These are phyloP conservation scores for Struthio camelus DNA, from an alignment of 2,113 vertebrate genomes.

Conservation along the genomic window DNA sequence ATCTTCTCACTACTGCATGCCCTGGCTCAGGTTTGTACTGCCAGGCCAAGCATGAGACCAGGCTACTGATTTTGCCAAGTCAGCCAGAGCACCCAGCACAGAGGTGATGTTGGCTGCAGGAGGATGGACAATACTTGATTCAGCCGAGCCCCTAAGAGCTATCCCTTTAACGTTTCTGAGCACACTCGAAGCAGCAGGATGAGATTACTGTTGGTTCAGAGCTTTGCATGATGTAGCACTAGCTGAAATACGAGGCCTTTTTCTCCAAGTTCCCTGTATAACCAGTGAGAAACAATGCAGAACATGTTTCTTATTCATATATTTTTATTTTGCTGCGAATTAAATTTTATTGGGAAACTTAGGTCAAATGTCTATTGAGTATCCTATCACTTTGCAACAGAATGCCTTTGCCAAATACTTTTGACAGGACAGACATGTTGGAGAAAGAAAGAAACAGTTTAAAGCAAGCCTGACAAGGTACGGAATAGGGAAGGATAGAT, in stretches of 20 bases:
- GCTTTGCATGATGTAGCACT: background rate
- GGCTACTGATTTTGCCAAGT: background rate
- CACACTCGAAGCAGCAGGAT: rapidly evolving
- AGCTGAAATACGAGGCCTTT: background rate
- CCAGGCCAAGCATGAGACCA: background rate
- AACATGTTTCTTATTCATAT: background rate
- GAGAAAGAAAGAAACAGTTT: background rate
- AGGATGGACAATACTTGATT: background rate
- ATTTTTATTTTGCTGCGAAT: background rate
- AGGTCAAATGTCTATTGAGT: background rate
- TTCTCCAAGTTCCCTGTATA: background rate
- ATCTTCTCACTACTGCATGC: background rate
- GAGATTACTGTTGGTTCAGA: background rate
- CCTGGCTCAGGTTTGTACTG: background rate
- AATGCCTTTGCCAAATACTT: background rate
- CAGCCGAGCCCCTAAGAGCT: background rate
- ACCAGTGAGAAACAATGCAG: background rate
- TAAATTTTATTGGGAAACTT: background rate
- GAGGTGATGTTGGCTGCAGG: background rate
- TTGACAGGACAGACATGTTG: background rate
- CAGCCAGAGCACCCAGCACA: rapidly evolving
- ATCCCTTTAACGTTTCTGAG: background rate
- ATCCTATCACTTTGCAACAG: background rate
- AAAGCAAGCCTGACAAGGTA: background rate
- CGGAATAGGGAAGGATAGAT: background rate